Percentiles rank a stretch among this genome's conserved stretches.
These are phyloP conservation scores for Orbicella faveolata DNA, from an alignment of 64 coral and sea anemone genomes.

Conservation along the genomic window DNA sequence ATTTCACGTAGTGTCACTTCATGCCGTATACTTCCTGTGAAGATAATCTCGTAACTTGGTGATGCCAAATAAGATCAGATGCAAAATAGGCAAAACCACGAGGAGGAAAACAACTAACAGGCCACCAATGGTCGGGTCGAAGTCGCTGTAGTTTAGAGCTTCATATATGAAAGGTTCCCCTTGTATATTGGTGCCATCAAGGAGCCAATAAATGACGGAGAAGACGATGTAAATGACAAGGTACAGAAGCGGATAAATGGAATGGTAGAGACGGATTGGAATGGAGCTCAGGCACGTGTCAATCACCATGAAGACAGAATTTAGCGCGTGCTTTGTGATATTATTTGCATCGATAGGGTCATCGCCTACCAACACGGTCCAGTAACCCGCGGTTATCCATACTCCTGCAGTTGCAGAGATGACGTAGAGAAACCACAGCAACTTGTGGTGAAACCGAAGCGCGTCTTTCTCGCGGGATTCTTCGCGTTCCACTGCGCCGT, in stretches of 20 bases:
- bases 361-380: constrained; percentile 63
- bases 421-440: constrained; percentile 69
- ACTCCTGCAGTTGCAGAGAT: constrained; percentile 65
- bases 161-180: constrained; percentile 70
- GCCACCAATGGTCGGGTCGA: not conserved
- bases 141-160: constrained; percentile 62
- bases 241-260: constrained; percentile 78
- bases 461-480: constrained; percentile 10
- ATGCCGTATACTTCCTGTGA: not conserved
- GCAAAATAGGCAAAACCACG: constrained; percentile 26
- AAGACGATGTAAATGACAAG: constrained; percentile 67
- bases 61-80: constrained; percentile 19
- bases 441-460: constrained; percentile 13
- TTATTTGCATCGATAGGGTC: constrained; percentile 51
- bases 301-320: constrained; percentile 74
- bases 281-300: constrained; percentile 44
- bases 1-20: not conserved
- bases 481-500: not conserved
- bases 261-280: constrained; percentile 73
- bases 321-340: constrained; percentile 73
- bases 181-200: constrained; percentile 44
- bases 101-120: constrained; percentile 24
- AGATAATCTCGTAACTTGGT: constrained; percentile 39
- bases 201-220: constrained; percentile 80
- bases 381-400: constrained; percentile 73